A percentile compares a stretch with the other conserved stretches of the same genome.
phyloP scores from a whole-genome alignment of 1,140 invertebrate species.

The Archivesica marissinica region DNA sequence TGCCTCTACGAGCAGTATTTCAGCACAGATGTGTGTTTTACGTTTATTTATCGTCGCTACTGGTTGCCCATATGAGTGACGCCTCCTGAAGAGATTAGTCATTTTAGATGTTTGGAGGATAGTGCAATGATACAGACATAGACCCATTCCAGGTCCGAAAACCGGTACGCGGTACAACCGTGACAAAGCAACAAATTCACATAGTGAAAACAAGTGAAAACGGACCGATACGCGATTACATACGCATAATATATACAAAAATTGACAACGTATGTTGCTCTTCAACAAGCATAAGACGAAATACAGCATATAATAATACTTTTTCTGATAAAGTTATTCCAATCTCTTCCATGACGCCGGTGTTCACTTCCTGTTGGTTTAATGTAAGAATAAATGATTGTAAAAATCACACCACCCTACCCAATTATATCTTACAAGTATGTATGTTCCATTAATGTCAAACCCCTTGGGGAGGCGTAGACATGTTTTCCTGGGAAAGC shows the following conservation, averaged over 20 bases:
- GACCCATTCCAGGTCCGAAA: not conserved
- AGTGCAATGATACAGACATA: too few species aligned
- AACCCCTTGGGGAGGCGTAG: too few species aligned
- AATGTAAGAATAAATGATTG: too few species aligned
- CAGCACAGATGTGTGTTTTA: too few species aligned
- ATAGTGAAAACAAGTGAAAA: not conserved
- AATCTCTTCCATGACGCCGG: slow-evolving; percentile 87
- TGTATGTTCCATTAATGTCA: too few species aligned
- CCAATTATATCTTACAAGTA: too few species aligned
- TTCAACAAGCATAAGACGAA: not conserved
- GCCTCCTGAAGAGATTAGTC: too few species aligned
- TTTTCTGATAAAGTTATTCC: slow-evolving; percentile 89
- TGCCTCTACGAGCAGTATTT: not conserved
- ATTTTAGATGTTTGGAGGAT: too few species aligned
- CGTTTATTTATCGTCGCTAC: too few species aligned
- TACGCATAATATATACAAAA: not conserved
- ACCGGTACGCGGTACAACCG: not conserved
- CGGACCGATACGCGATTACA: not conserved
- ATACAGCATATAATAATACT: slow-evolving; percentile 77
- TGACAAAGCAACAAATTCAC: not conserved
- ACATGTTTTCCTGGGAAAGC: too few species aligned
- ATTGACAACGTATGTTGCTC: not conserved
- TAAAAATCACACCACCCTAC: too few species aligned
- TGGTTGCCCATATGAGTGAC: too few species aligned
- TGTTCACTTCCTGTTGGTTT: slow-evolving; percentile 8